Conservation (phyloP, 2,113 vertebrate species). For the Stigmatopora argus region DNA sequence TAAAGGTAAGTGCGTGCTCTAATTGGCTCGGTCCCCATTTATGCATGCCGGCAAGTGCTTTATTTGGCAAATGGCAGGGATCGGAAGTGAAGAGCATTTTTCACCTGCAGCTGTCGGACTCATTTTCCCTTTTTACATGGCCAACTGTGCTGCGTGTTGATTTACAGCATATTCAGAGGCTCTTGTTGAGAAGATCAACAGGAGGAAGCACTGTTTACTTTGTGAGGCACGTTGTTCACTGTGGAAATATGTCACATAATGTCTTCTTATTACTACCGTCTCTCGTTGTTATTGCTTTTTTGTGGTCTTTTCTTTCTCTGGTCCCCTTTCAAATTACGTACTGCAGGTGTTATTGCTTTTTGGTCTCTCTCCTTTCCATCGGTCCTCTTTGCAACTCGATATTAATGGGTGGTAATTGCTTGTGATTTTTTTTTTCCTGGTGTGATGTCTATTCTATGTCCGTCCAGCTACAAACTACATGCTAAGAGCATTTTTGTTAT, state of each 20-base stretch:
- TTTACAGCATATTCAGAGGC: not conserved
- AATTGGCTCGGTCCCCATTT: slow-evolving; percentile 40
- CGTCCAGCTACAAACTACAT: not conserved
- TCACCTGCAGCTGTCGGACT: slow-evolving; percentile 50
- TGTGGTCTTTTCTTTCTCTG: not conserved
- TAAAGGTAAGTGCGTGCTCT: slow-evolving; percentile 30
- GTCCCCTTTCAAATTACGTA: not conserved
- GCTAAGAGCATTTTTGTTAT: too few species aligned
- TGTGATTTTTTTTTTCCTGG: not conserved
- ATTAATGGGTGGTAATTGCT: not conserved
- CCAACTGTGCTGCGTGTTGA: slow-evolving; percentile 8
- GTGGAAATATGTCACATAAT: not conserved
- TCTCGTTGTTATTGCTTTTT: not conserved
- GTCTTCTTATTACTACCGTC: not conserved
- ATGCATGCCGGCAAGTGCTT: slow-evolving; percentile 37
- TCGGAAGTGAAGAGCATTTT: slow-evolving; percentile 40
- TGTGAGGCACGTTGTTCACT: not conserved
- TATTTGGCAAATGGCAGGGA: slow-evolving; percentile 39
- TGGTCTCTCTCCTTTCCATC: not conserved
- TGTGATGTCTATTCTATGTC: not conserved
- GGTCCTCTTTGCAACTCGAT: not conserved
- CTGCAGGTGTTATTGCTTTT: not conserved
- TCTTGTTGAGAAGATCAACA: not conserved
- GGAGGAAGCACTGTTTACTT: not conserved
- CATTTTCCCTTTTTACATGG: slow-evolving; percentile 42